phyloP scores from a whole-genome alignment of 1,140 invertebrate species.

The Polypedilum vanderplanki region DNA sequence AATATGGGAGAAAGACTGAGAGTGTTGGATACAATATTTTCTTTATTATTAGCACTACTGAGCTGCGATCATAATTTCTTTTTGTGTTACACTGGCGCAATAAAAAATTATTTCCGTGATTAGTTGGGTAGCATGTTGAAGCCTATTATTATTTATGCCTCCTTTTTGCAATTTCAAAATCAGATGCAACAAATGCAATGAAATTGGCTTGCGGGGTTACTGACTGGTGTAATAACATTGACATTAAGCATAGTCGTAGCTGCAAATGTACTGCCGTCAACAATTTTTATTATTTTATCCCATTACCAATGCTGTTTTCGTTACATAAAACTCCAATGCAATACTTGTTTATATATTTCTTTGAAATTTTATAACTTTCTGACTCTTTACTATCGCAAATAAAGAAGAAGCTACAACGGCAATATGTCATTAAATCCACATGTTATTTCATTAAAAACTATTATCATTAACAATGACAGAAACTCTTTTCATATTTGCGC shows the following conservation, averaged over 20 bases:
- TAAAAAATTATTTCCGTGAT: conserved; percentile 8
- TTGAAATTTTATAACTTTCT: too few species aligned
- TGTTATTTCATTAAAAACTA: too few species aligned
- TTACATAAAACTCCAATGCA: not conserved
- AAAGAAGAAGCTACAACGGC: too few species aligned
- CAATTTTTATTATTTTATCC: not conserved
- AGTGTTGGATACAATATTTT: not conserved
- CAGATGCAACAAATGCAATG: conserved; percentile 12
- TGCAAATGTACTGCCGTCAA: conserved; percentile 21
- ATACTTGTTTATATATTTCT: too few species aligned
- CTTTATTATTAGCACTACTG: not conserved
- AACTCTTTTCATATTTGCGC: too few species aligned
- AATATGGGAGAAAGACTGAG: too few species aligned
- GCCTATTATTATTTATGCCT: not conserved
- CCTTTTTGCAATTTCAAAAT: not conserved
- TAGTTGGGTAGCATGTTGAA: not conserved
- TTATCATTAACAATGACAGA: too few species aligned
- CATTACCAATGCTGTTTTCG: not conserved
- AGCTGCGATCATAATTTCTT: conserved; percentile 10
- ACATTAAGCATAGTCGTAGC: conserved; percentile 16
- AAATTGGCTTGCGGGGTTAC: conserved; percentile 1
- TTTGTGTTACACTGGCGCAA: not conserved
- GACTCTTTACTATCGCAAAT: too few species aligned
- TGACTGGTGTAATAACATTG: conserved; percentile 27
- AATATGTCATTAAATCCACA: too few species aligned